Evolutionary conservation across 1,140 invertebrate genomes (phyloP), one percentile per base, ranked within the genome.

Genomic region (Brachionus paranguensis): DNA sequence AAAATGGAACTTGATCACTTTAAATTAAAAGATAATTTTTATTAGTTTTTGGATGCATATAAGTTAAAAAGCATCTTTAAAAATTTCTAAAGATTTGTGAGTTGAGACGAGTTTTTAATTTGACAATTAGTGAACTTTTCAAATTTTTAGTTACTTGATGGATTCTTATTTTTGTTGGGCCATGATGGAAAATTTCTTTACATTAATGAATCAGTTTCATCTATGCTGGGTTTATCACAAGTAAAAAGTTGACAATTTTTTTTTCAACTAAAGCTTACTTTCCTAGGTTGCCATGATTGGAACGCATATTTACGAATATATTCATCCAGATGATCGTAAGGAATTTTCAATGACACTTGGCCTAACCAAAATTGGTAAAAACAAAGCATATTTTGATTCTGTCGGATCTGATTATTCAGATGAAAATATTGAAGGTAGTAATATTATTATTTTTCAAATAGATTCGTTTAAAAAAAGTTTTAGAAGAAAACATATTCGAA

Each of bases 141-240:
- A 45, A 12, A 43, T 81, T 64, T 81, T 0, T 2, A 81, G 60
- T 70, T 11, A 43, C 12, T 83, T 27, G 79, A 83, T 45, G 79
- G 79, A 27, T 83, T 83, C 33, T 45, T 83, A 29, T 68, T 83
- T 14, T 12, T 65, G 8, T 68, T 83, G 33, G 60, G 64, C 8
- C 11, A 65, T 14, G 79, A 83, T 70, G 79, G 79, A 68, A 83
- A 60, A 83, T 64, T 83, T 47, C 45, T 83, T 20, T 83, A 83
- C 33, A 43, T 83, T n/a, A 64, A 41, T 29, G 79, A 83, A 68
- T 68, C 60, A 17, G 79, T 83, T 7, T 83, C 79, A n/a, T 64
- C 53, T 45, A 68, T 47, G 20, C 20, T 83, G 12, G 79, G 79
- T 68, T n/a, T 83, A 14, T 83, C 79, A 2, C 55, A 68, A 2